Percentiles rank a stretch among this genome's conserved stretches.
phyloP scores from a whole-genome alignment of 2,888 invertebrate species.

The Limnephilus lunatus region DNA sequence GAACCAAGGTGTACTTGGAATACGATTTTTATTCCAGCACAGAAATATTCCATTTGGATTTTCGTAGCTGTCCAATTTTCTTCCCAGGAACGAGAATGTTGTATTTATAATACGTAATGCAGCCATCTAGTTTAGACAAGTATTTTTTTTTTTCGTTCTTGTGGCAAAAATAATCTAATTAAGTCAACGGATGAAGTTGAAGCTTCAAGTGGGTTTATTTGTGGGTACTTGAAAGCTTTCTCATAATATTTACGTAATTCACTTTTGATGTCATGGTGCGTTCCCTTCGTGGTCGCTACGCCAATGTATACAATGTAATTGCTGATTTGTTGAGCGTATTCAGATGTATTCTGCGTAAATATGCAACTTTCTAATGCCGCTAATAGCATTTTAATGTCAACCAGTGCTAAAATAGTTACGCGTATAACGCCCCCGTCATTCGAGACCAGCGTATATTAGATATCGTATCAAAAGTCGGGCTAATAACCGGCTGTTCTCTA shows the following conservation, averaged over 20 bases:
- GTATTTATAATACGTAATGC: neutral
- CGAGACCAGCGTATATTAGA: neutral
- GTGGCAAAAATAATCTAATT: neutral
- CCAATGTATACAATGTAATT: slow-evolving; percentile 14
- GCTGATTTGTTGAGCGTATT: slow-evolving; percentile 24
- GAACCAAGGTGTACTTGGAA: too few species aligned
- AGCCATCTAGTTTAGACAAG: neutral
- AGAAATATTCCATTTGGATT: too few species aligned
- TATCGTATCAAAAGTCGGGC: slow-evolving; percentile 4
- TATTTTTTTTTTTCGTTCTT: neutral
- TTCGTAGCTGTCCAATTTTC: too few species aligned
- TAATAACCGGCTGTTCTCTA: neutral
- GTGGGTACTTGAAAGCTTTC: neutral
- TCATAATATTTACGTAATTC: neutral
- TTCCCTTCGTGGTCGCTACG: neutral
- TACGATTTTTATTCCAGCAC: too few species aligned
- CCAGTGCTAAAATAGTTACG: slow-evolving; percentile 28
- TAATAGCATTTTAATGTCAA: slow-evolving; percentile 57
- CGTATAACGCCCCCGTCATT: slow-evolving; percentile 21
- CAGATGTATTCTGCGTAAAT: slow-evolving; percentile 39
- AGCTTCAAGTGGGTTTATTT: neutral
- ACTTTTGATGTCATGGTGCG: neutral
- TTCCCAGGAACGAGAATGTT: too few species aligned
- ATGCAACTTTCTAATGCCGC: slow-evolving; percentile 51
- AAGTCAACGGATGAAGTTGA: neutral